A percentile compares a stretch with the other conserved stretches of the same genome.
Evolutionary conservation across 2,888 invertebrate genomes (phyloP).

Genomic region (Tinea pellionella): DNA sequence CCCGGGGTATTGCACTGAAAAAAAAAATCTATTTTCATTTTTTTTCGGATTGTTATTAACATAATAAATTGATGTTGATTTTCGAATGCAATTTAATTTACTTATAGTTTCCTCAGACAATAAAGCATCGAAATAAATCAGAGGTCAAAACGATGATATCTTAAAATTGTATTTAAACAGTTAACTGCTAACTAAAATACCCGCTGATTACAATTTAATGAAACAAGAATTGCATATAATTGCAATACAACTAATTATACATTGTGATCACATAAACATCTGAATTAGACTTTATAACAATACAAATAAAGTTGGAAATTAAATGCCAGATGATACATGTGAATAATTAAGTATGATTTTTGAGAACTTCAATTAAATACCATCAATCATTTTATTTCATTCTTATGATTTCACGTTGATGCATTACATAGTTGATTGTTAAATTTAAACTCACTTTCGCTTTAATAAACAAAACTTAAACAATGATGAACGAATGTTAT

Average conservation of each 20-base stretch:
- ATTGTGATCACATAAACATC: neutral
- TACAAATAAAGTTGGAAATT: neutral
- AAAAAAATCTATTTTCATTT: too few relatives aligned
- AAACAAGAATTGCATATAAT: neutral
- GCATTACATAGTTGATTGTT: neutral
- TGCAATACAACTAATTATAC: neutral
- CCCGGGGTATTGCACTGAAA: too few relatives aligned
- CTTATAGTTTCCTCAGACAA: too few relatives aligned
- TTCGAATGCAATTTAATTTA: too few relatives aligned
- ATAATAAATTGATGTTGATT: too few relatives aligned
- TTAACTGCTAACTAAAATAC: neutral
- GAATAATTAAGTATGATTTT: neutral
- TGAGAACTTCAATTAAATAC: neutral
- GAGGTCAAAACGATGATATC: neutral
- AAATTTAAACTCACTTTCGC: neutral
- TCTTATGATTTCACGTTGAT: neutral
- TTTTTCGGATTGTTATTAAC: too few relatives aligned
- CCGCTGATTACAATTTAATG: neutral
- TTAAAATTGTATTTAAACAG: neutral
- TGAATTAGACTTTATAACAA: neutral
- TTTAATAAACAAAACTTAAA: neutral
- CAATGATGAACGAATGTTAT: neutral
- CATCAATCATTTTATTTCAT: neutral
- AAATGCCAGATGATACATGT: neutral
- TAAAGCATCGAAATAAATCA: too few relatives aligned